These are phyloP conservation scores for Hydroisotoma schaefferi DNA, from an alignment of 2,888 invertebrate genomes.

Conservation along the genomic window DNA sequence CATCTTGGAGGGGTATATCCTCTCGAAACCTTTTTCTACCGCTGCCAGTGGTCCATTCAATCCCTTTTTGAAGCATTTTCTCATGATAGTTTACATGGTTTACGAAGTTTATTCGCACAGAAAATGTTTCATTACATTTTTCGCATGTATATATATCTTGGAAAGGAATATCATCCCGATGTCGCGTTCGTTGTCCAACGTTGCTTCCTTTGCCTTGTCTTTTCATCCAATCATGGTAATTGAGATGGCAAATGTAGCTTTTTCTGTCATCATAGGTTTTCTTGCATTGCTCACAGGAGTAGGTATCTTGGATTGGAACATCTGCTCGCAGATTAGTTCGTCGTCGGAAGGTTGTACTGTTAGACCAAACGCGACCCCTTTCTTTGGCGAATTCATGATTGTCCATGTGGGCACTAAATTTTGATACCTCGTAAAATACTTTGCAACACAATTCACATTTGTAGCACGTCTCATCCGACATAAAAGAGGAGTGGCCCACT, in stretches of 20 bases:
- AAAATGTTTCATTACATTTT: background rate
- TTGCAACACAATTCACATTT: no score
- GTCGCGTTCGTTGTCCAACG: background rate
- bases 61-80: background rate
- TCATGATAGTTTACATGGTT: background rate
- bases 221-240: slow-evolving; percentile 5
- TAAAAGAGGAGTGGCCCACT: no score
- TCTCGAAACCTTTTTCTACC: background rate
- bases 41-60: background rate
- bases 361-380: background rate
- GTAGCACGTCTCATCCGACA: no score
- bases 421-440: background rate
- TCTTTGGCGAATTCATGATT: slow-evolving; percentile 1
- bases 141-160: background rate
- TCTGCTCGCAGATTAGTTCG: background rate
- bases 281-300: background rate
- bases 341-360: no score
- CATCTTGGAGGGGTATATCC: background rate
- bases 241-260: slow-evolving; percentile 4
- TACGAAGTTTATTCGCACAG: background rate
- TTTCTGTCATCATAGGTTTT: background rate
- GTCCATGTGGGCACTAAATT: background rate
- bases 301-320: background rate
- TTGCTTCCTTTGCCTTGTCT: background rate
- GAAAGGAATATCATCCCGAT: background rate